Base-by-base conservation (phyloP, 2,113 vertebrate genomes). In the Chaenocephalus aceratus region DNA sequence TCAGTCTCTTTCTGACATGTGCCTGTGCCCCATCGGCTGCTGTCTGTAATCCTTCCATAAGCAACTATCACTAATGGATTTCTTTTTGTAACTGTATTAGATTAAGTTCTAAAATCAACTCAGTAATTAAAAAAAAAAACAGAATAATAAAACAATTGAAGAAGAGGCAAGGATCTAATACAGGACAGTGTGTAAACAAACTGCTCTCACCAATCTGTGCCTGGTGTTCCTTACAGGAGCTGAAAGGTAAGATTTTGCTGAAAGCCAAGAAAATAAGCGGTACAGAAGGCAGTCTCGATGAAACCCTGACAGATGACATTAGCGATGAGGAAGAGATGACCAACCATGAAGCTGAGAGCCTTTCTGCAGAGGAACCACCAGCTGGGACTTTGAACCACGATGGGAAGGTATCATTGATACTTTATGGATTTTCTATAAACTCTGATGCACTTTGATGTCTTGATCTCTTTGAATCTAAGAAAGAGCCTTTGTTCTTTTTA, bases 231-330 rank as follows among this genome's bases (percentile, higher is more conserved):
- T 84, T 64, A 51, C 86, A 99, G 97, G 95, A 96, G 14, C 95
- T 99, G 80, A 96, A 91, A 66, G 92, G 95, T 34, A 98, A 96
- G 86, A 96, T 99, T 71, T 82, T 99, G 75, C 83, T 99, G 68
- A 99, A 99, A 86, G 97, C 96, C 45, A 99, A 98, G 92, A 98
- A 97, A 91, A 95, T 96, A 0, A 93, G 90, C 1, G 79, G 93
- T 0, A 79, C 95, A 30, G 94, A 90, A 46, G 92, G 93, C 5
- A 89, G 48, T 9, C 70, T 92, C 7, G 94, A 96, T 0, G 96
- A 93, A 62, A 82, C 80, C 9, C 75, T 92, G 46, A 86, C 87
- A 4, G 96, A 95, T 0, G 96, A 97, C 61, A 91, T 80, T 0
- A 95, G 94, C 0, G 95, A 96, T 11, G 93, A 96, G 10, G 95